Base-by-base conservation (phyloP, 2,888 invertebrate species). In the Flexamia atlantica region DNA sequence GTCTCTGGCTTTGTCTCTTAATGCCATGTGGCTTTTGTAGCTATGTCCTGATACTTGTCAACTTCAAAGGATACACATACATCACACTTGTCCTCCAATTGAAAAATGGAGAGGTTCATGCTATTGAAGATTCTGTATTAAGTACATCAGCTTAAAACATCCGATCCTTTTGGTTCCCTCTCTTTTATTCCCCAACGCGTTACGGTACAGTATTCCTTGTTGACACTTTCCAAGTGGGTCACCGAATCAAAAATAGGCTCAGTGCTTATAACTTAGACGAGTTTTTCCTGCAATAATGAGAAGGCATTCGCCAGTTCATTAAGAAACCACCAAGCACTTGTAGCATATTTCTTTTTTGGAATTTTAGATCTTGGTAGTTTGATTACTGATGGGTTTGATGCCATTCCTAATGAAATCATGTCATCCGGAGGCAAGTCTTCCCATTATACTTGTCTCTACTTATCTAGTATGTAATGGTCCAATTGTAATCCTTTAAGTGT, bases 21-120 rank as follows among this genome's bases (percentile, higher is more conserved):
- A 32, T 28, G 57, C 42, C 25, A 84, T 40, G 68, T 85, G 84
- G 46, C 36, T 46, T 76, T 46, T 60, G 81, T 85, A 85, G 17
- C 50, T 72, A 20, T 68, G 32, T 68, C 32, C 79, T 79, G 50
- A 30, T 40, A 82, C 82, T 82, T 82, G 25, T 57, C 82, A 23
- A 82, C 82, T 82, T 82, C 68, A 82, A 40, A 82, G 23, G 82
- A 82, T 32, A 70, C 82, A 68, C 82, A 82, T 36, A 64, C 36
- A 82, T 82, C 82, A 28, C 64, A 82, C 68, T 68, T 82, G 46
- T 82, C 82, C 68, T 82, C 68, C 36, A 82, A 42, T 82, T 82
- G 82, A 68, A 68, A 82, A 82, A 82, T 82, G 40, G 82, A 82
- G 68, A 68, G 82, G 28, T 82, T 82, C 42, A 40, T 64, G 40